These are phyloP conservation scores for Parapsyche elsis DNA, from an alignment of 1,140 invertebrate genomes.

Conservation along the genomic window DNA sequence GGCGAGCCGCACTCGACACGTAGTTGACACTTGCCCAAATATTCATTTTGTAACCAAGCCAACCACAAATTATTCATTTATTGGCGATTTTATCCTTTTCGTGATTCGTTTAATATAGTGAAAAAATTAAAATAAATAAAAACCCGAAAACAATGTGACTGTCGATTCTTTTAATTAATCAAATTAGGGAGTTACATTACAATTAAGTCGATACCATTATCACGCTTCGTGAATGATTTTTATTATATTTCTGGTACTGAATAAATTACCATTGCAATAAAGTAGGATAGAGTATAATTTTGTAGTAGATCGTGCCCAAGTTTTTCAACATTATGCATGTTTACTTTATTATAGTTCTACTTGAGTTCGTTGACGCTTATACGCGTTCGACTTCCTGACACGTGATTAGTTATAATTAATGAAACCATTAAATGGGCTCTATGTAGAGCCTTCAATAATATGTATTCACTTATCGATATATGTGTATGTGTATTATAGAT, in stretches of 20 bases:
- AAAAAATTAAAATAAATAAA: too few relatives aligned
- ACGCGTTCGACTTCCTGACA: slow-evolving; percentile 42
- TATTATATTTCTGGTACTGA: too few relatives aligned
- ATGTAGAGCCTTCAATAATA: slow-evolving; percentile 8
- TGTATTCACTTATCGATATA: neutral
- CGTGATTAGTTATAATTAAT: slow-evolving; percentile 47
- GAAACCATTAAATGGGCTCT: slow-evolving; percentile 36
- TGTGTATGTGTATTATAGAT: neutral
- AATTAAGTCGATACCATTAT: too few relatives aligned
- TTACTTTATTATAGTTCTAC: slow-evolving; percentile 37
- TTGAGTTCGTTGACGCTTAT: slow-evolving; percentile 42
- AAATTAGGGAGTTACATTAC: too few relatives aligned
- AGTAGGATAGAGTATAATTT: neutral
- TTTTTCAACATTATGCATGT: slow-evolving; percentile 41
- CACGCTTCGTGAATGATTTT: too few relatives aligned
- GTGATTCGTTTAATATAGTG: too few relatives aligned
- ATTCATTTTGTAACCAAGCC: too few relatives aligned
- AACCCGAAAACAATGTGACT: too few relatives aligned
- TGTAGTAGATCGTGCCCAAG: neutral
- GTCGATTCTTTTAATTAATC: too few relatives aligned
- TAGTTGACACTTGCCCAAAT: slow-evolving; percentile 8
- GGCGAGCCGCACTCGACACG: neutral
- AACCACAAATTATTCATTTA: too few relatives aligned
- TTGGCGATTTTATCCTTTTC: too few relatives aligned
- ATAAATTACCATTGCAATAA: neutral